Conservation (phyloP, 92 coral and sea anemone species). For the Phenganax stokvisi region DNA sequence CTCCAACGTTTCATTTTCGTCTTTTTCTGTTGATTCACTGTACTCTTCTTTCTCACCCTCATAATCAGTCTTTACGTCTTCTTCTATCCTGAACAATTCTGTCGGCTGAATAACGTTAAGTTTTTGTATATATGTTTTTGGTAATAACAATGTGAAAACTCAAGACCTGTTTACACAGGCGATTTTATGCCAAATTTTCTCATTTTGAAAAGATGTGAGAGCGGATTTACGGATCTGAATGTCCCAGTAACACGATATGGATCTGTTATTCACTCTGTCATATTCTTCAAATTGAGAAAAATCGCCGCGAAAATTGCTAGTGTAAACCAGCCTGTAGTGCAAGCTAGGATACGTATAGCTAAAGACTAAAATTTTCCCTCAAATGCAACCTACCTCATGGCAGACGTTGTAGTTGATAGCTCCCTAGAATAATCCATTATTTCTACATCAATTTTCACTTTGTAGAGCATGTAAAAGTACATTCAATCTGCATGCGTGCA, state of each 20-base stretch:
- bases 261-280: no score
- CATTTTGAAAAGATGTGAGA: no score
- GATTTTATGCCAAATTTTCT: no score
- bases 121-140: not conserved
- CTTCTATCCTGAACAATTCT: slow-evolving; percentile 42
- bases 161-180: no score
- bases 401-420: slow-evolving; percentile 31
- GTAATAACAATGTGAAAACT: not conserved
- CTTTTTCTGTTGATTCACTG: slow-evolving; percentile 18
- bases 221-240: no score
- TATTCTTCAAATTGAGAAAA: no score
- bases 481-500: no score
- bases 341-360: not conserved
- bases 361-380: not conserved
- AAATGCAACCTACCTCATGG: slow-evolving; percentile 27
- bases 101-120: slow-evolving; percentile 5
- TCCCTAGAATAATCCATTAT: slow-evolving; percentile 14
- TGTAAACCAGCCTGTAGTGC: not conserved
- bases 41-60: slow-evolving; percentile 24
- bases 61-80: slow-evolving; percentile 32
- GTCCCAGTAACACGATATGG: no score
- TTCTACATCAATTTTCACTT: not conserved
- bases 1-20: slow-evolving; percentile 23
- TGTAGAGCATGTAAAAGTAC: not conserved
- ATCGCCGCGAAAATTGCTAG: no score